Evolutionary conservation across 2,888 invertebrate genomes (phyloP).

Genomic region (Spodoptera exigua): DNA sequence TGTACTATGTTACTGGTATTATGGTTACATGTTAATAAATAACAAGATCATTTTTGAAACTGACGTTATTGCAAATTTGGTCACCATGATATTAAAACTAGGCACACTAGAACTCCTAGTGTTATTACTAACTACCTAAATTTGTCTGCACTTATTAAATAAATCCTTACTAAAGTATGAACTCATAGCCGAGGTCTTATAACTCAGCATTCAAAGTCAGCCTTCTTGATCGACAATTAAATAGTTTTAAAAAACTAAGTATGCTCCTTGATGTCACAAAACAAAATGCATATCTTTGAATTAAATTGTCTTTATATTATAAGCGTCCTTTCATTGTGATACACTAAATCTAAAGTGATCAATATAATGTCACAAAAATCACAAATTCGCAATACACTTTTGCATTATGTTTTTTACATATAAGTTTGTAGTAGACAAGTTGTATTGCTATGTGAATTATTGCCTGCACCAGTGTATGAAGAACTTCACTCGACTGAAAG

Average conservation of each 20-base stretch:
- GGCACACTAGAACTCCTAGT: slow-evolving; percentile 32
- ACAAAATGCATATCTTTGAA: slow-evolving; percentile 33
- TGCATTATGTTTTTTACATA: slow-evolving; percentile 5
- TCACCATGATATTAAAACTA: slow-evolving; percentile 43
- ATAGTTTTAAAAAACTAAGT: slow-evolving; percentile 37
- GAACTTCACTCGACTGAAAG: slow-evolving; percentile 7
- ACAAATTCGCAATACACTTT: slow-evolving; percentile 18
- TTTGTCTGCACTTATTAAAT: slow-evolving; percentile 50
- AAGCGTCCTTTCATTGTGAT: slow-evolving; percentile 44
- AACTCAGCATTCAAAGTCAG: slow-evolving; percentile 37
- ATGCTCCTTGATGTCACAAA: slow-evolving; percentile 19
- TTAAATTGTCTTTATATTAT: slow-evolving; percentile 41
- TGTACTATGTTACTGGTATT: slow-evolving; percentile 6
- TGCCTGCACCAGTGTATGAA: slow-evolving; percentile 12
- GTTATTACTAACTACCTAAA: slow-evolving; percentile 36
- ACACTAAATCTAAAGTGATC: slow-evolving; percentile 31
- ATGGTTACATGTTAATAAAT: slow-evolving; percentile 15
- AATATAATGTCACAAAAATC: slow-evolving; percentile 27
- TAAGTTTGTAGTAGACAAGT: slow-evolving; percentile 9
- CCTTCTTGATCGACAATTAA: slow-evolving; percentile 45
- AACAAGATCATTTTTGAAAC: slow-evolving; percentile 25
- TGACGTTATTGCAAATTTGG: slow-evolving; percentile 45
- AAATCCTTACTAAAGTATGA: slow-evolving; percentile 39
- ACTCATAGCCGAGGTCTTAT: slow-evolving; percentile 36
- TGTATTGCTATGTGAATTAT: slow-evolving; percentile 41